Base-by-base conservation (phyloP, 2,797 vertebrate genomes). In the Tangara arthus region DNA sequence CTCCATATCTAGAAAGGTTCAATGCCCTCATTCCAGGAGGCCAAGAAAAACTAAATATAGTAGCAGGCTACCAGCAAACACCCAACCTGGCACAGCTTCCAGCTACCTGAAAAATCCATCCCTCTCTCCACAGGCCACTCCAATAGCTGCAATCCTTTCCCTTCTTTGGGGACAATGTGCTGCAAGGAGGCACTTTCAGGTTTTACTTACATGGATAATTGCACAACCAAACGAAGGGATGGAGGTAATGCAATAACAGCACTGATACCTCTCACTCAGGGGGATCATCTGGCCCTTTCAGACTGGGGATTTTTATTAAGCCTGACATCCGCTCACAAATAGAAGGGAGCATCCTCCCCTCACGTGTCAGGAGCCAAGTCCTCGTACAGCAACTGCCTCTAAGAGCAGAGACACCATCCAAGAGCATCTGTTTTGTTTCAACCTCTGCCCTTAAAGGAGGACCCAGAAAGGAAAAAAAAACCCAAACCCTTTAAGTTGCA, bases 31-130 rank as follows among this genome's bases (percentile, higher is more conserved):
- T 49, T 78, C 32, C 34, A 41, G 49, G 82, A 95, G 83, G 69
- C 88, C 60, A 68, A 86, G 63, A 81, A 68, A 79, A 92, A 72
- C 94, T 96, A 95, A 95, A 96, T 95, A 96, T 93, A 97, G 94
- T 1, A 94, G 76, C 76, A 93, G 61, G 63, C 85, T 85, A 83
- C 94, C 82, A 91, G 79, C 79, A 83, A 93, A 75, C 79, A 81
- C 41, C 32, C 53, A 37, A 46, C 66, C 82, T 91, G 91, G 89
- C 92, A 96, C 6, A 0, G 84, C 50, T 86, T 94, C 76, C 94
- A 95, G 94, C 91, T 94, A 97, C 94, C 96, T 96, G 96, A 55
- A 89, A 81, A 65, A 60, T 86, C 82, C 81, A 49, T 56, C 56
- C 81, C 46, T 79, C 49, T 70, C 56, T 39, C 34, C 0, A 1